phyloP scores from a whole-genome alignment of 2,113 vertebrate genomes.

The Cyrtonyx montezumae region DNA sequence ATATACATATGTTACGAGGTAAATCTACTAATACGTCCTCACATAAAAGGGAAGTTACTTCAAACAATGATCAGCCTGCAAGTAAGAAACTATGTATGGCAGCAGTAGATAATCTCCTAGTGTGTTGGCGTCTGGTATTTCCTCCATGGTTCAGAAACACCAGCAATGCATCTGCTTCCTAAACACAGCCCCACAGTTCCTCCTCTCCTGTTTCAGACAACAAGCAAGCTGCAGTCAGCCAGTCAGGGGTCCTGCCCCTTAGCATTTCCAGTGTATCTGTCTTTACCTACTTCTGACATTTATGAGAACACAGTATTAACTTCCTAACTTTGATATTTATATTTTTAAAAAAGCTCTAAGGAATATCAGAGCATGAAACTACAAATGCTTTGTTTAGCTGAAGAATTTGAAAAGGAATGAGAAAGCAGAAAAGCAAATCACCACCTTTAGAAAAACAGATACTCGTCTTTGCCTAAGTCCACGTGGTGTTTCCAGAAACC shows the following conservation, averaged over 20 bases:
- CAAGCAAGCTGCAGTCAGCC: not conserved
- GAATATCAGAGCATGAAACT: not conserved
- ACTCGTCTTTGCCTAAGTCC: not conserved
- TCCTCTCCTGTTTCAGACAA: not conserved
- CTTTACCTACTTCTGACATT: not conserved
- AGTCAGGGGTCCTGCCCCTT: not conserved
- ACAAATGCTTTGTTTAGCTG: not conserved
- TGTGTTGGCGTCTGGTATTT: not conserved
- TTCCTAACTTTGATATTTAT: not conserved
- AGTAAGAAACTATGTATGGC: not conserved
- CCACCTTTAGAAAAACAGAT: not conserved
- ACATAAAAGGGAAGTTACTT: not conserved
- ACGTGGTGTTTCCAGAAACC: not conserved
- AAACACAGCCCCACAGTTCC: not conserved
- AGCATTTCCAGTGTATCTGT: not conserved
- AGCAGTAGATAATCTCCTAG: not conserved
- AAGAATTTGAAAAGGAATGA: not conserved
- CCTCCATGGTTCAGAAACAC: not conserved
- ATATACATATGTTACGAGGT: not conserved
- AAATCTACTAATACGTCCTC: not conserved
- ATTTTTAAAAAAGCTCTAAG: not conserved
- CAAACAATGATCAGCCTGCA: not conserved
- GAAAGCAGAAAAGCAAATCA: not conserved
- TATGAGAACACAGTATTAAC: not conserved
- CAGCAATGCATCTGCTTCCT: not conserved